Evolutionary conservation across 2,888 invertebrate genomes (phyloP), one percentile per base, ranked within the genome.

Genomic region (Morinoia aosen): DNA sequence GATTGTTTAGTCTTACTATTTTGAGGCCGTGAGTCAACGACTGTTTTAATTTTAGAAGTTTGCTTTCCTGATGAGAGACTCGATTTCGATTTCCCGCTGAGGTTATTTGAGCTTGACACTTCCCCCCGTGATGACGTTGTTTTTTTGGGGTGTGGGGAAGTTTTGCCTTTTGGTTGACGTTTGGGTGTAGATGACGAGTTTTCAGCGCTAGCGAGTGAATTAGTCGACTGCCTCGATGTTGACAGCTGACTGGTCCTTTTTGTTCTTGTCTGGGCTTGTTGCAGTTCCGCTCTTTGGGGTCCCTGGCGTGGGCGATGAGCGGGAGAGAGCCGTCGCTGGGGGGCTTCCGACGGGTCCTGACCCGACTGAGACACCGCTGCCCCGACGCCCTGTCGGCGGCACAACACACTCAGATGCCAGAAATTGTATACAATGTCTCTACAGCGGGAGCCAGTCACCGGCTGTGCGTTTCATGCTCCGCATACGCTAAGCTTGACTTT

Each of bases 141-240:
- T 19, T 76, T 76, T 76, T 76, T 76, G 25, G 76, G 25, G 16
- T 16, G 33, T 7, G 7, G 25, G 39, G 90, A 2, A 90, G 5
- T 48, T 90, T 39, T 90, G 39, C 40, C 48, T 90, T 39, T 90
- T 40, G 90, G 48, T 16, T 19, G 90, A 39, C 10, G 48, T 48
- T 57, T 57, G 58, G 57, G 93, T 12, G 57, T 33, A 56, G 12
- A 93, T 33, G 33, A 93, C 10, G 58, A 16, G 58, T 58, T 57
- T 19, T 93, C 93, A 33, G 58, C 11, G 16, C 33, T 19, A 57
- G 40, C 5, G 40, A 25, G 7, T 39, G 56, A 14, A 39, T 61
- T 96, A 96, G 76, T 96, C 96, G 95, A 96, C 96, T 40, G 95
- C 96, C 58, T 96, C 96, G 93, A 96, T 96, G 95, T 95, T 96